A percentile compares a stretch with the other conserved stretches of the same genome.
Evolutionary conservation across 2,113 vertebrate genomes (phyloP).

Genomic region (Argyrosomus japonicus): DNA sequence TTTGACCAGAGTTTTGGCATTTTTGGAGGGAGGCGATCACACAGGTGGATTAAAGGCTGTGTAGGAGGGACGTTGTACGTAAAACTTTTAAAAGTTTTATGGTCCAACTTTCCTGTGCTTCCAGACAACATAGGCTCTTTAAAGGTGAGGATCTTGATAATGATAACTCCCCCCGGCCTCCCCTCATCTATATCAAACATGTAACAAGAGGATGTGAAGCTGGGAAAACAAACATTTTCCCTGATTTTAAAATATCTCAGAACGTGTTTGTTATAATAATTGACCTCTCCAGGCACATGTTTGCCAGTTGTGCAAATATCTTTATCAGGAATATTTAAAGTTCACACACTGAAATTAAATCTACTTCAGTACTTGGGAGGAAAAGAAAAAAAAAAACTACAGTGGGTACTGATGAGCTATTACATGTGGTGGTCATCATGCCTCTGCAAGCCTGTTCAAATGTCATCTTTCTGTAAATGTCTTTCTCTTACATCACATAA

Average conservation of each 20-base stretch:
- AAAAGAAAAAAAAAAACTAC: slow-evolving; percentile 4
- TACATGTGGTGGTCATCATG: slow-evolving; percentile 26
- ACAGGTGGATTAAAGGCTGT: slow-evolving; percentile 6
- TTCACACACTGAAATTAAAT: slow-evolving; percentile 17
- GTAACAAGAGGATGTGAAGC: slow-evolving; percentile 40
- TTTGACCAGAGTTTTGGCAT: slow-evolving; percentile 51
- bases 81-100: not conserved
- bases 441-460: slow-evolving; percentile 33
- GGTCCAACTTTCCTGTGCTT: slow-evolving; percentile 1
- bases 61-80: not conserved
- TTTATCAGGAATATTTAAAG: slow-evolving; percentile 35
- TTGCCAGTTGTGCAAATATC: slow-evolving; percentile 64
- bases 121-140: not conserved
- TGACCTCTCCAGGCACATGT: slow-evolving; percentile 53
- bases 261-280: slow-evolving; percentile 17
- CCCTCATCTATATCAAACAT: slow-evolving; percentile 22
- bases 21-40: slow-evolving; percentile 31
- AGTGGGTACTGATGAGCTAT: not conserved
- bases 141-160: slow-evolving; percentile 19
- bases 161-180: not conserved
- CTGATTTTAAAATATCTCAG: slow-evolving; percentile 40
- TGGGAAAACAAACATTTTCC: slow-evolving; percentile 9
- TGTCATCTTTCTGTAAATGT: slow-evolving; percentile 8
- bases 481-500: slow-evolving; percentile 7
- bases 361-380: not conserved